These are phyloP conservation scores for Dione vanillae DNA, from an alignment of 2,888 invertebrate species.

Conservation along the genomic window DNA sequence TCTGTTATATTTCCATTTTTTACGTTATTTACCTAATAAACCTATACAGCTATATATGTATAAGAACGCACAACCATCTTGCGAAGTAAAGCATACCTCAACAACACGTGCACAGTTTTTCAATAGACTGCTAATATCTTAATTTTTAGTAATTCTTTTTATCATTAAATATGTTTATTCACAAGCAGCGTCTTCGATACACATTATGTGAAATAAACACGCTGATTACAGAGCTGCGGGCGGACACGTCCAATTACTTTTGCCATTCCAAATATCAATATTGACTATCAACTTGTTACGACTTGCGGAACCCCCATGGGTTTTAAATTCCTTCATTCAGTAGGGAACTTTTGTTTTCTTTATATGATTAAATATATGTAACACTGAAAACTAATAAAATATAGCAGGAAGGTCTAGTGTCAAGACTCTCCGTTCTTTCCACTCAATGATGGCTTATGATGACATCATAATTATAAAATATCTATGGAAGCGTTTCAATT, in stretches of 20 bases:
- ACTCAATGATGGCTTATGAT: no score
- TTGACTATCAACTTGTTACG: slow-evolving; percentile 5
- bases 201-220: slow-evolving; percentile 8
- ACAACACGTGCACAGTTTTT: not conserved
- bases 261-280: slow-evolving; percentile 9
- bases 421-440: no score
- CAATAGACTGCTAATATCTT: not conserved
- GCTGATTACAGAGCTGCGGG: slow-evolving; percentile 19
- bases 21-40: no score
- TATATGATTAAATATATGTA: no score
- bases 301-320: slow-evolving; percentile 20
- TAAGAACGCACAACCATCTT: no score
- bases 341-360: not conserved
- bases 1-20: no score
- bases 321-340: not conserved
- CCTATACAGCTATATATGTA: no score
- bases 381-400: no score
- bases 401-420: no score
- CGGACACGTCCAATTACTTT: slow-evolving; percentile 30
- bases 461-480: no score
- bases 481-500: no score
- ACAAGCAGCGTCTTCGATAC: not conserved
- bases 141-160: not conserved
- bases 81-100: no score
- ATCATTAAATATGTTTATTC: not conserved